Evolutionary conservation across 2,888 invertebrate genomes (phyloP), one percentile per base, ranked within the genome.

Genomic region (Drosophila rellima): DNA sequence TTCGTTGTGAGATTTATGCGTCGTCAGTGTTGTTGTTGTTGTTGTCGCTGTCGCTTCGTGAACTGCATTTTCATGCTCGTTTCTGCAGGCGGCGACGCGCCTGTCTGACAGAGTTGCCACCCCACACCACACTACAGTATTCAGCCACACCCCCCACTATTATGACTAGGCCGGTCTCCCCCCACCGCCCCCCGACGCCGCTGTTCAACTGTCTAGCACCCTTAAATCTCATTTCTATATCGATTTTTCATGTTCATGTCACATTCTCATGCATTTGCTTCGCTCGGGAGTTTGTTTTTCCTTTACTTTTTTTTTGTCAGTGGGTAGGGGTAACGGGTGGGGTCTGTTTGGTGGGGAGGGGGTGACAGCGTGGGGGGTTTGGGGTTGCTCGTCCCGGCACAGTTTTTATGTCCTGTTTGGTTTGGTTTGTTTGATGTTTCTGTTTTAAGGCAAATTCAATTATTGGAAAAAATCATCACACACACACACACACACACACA

Each of bases 141-240:
- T 3, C 39, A 40, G 40, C 42, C 56, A 20, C 18, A 26, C 35
- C 17, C 33, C 15, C n/a, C 51, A 7, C 37, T 60, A 29, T 59
- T 51, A 42, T 50, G 67, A 66, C 65, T 66, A 64, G 65, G 56
- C 57, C 44, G 2, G 26, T 31, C 48, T 29, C 37, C 11, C 42
- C 29, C n/a, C 4, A 18, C 15, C 23, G 23, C 42, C 20, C 47
- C 29, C 20, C 11, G 50, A 35, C 31, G 33, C 48, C 20, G 35
- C 40, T 35, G 51, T 11, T 54, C 42, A 60, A 50, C 62, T 71
- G 82, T 82, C 87, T 82, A 80, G 79, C 89, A 89, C 86, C 86
- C 86, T 89, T 86, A 86, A 86, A 88, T 89, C 82, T 78, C 80
- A 77, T 85, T 80, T 89, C 80, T 87, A 62, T 89, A 86, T 86